Conservation (phyloP, 2,888 invertebrate genomes). For the Apamea crenata region DNA sequence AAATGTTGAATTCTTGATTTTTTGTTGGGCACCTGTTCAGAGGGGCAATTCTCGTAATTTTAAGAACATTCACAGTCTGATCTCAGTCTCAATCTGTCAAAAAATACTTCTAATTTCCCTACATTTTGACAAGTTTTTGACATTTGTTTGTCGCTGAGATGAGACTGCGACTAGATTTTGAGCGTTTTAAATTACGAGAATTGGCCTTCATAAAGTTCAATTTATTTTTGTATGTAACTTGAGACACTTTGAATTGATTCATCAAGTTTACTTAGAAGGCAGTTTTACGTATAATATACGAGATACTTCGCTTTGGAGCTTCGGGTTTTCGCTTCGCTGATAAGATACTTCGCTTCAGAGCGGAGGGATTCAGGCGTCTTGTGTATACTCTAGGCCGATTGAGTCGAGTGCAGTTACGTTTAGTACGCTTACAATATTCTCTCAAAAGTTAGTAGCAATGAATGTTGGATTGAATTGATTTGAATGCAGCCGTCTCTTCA, state of each 20-base stretch:
- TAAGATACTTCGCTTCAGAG: slow-evolving; percentile 35
- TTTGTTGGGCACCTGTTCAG: slow-evolving; percentile 7
- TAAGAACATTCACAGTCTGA: no score
- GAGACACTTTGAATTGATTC: slow-evolving; percentile 24
- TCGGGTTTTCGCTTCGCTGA: no score
- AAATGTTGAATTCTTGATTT: slow-evolving; percentile 8
- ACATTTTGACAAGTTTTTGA: no score
- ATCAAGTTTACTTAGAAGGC: slow-evolving; percentile 33
- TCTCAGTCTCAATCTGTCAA: no score
- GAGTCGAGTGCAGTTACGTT: slow-evolving; percentile 17
- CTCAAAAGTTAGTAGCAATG: slow-evolving; percentile 5
- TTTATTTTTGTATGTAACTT: slow-evolving; percentile 17
- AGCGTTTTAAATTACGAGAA: no score
- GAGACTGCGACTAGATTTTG: no score
- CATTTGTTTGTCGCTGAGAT: no score
- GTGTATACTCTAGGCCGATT: slow-evolving; percentile 19
- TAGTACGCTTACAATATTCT: slow-evolving; percentile 31
- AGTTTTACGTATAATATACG: slow-evolving; percentile 31
- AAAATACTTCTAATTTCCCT: no score
- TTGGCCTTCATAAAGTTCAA: no score
- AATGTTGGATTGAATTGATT: slow-evolving; percentile 16
- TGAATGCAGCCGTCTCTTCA: not conserved
- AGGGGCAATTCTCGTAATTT: no score
- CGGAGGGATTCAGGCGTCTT: slow-evolving; percentile 28
- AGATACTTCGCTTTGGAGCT: slow-evolving; percentile 27